Percentiles rank a stretch among this genome's conserved stretches.
These are phyloP conservation scores for Apis florea DNA, from an alignment of 1,140 invertebrate species.

Conservation along the genomic window DNA sequence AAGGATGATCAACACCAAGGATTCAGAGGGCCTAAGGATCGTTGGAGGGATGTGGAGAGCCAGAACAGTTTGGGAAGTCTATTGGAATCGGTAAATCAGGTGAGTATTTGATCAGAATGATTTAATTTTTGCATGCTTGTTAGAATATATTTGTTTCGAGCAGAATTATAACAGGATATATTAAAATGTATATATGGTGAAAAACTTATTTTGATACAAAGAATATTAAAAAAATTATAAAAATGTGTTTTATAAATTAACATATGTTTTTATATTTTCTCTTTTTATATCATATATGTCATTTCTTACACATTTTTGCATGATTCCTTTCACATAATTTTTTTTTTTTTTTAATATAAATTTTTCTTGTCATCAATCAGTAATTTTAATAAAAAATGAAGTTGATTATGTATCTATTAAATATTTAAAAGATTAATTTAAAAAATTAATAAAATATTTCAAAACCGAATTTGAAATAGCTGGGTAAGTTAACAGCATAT, in stretches of 20 bases:
- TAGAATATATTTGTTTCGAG: background rate
- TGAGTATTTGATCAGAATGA: constrained; percentile 54
- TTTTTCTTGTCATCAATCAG: background rate
- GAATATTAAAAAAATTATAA: no score
- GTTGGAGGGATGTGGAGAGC: constrained; percentile 76
- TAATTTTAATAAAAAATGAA: no score
- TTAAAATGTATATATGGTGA: background rate
- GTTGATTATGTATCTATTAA: no score
- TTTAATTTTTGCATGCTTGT: constrained; percentile 9
- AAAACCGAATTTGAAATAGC: background rate
- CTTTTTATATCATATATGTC: background rate
- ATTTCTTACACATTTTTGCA: background rate
- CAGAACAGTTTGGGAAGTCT: constrained; percentile 77
- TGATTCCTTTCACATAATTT: background rate
- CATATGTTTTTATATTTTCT: background rate
- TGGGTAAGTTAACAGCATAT: background rate
- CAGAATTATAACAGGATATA: background rate
- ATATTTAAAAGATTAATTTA: no score
- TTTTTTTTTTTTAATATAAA: background rate
- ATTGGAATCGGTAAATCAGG: constrained; percentile 78
- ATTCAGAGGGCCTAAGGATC: constrained; percentile 66
- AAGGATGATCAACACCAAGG: constrained; percentile 69
- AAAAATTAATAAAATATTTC: background rate
- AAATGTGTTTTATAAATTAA: no score
- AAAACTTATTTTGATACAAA: background rate